Evolutionary conservation across 1,140 invertebrate genomes (phyloP).

Genomic region (Ylistrum balloti): DNA sequence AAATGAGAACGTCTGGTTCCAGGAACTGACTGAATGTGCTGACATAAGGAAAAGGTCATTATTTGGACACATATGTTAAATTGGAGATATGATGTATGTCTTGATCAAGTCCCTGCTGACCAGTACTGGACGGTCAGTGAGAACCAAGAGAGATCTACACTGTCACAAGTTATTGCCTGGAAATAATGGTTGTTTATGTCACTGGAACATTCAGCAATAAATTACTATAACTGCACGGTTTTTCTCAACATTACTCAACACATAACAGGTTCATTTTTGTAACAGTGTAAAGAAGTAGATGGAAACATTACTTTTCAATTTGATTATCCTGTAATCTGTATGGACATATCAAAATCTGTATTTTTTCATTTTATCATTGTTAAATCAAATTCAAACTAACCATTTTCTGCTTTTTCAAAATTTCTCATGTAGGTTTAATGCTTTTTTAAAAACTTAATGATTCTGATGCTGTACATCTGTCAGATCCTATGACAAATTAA

Average conservation of each 20-base stretch:
- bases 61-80: not conserved
- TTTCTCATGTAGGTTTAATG: too few relatives aligned
- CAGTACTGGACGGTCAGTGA: not conserved
- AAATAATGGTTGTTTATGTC: slow-evolving; percentile 10
- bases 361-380: not conserved
- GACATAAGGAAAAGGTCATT: not conserved
- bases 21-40: not conserved
- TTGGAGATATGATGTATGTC: not conserved
- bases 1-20: slow-evolving; percentile 1
- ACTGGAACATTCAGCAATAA: not conserved
- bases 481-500: too few relatives aligned
- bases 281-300: too few relatives aligned
- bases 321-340: not conserved
- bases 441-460: too few relatives aligned
- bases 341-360: not conserved
- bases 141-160: not conserved
- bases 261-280: too few relatives aligned
- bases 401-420: too few relatives aligned
- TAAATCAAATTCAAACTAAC: not conserved
- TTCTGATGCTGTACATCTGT: too few relatives aligned
- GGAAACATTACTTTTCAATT: not conserved
- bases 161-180: slow-evolving; percentile 10
- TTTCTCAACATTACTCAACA: too few relatives aligned
- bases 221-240: too few relatives aligned
- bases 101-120: not conserved